Percentiles rank a stretch among this genome's conserved stretches.
These are phyloP conservation scores for Ectemnius lituratus DNA, from an alignment of 2,888 invertebrate genomes.

Conservation along the genomic window DNA sequence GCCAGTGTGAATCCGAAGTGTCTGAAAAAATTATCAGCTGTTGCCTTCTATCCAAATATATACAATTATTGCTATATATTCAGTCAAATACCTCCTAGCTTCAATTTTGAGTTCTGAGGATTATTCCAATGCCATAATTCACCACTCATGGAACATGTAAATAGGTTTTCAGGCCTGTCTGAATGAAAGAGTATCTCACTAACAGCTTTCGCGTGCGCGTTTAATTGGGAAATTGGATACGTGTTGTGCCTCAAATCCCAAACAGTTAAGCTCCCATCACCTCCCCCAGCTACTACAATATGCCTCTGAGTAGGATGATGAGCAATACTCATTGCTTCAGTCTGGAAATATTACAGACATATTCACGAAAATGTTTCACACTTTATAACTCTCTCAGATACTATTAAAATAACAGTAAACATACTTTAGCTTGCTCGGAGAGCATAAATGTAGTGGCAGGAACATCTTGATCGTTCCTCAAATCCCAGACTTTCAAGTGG, in stretches of 20 bases:
- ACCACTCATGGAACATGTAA: constrained; percentile 89
- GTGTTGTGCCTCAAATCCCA: constrained; percentile 94
- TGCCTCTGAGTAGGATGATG: constrained; percentile 94
- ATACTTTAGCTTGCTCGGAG: constrained; percentile 81
- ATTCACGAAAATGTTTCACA: not conserved
- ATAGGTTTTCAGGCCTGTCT: constrained; percentile 89
- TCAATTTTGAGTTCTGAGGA: constrained; percentile 70
- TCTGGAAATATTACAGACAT: constrained; percentile 74
- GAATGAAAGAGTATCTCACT: constrained; percentile 94
- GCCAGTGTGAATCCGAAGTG: constrained; percentile 78
- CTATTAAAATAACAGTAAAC: not conserved
- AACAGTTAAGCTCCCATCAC: constrained; percentile 91
- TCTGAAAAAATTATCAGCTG: constrained; percentile 53
- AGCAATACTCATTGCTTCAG: constrained; percentile 86
- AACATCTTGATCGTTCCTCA: constrained; percentile 82
- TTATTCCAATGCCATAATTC: constrained; percentile 94
- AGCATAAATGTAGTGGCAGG: constrained; percentile 86
- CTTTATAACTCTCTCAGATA: not conserved
- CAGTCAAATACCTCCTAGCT: constrained; percentile 61
- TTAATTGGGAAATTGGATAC: constrained; percentile 89
- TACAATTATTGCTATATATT: not conserved
- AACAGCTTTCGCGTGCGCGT: constrained; percentile 87
- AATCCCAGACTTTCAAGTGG: constrained; percentile 93
- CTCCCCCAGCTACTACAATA: constrained; percentile 90
- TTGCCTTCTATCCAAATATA: not conserved